These are phyloP conservation scores for Synergus laeviventris DNA, from an alignment of 2,888 invertebrate genomes.

Conservation along the genomic window DNA sequence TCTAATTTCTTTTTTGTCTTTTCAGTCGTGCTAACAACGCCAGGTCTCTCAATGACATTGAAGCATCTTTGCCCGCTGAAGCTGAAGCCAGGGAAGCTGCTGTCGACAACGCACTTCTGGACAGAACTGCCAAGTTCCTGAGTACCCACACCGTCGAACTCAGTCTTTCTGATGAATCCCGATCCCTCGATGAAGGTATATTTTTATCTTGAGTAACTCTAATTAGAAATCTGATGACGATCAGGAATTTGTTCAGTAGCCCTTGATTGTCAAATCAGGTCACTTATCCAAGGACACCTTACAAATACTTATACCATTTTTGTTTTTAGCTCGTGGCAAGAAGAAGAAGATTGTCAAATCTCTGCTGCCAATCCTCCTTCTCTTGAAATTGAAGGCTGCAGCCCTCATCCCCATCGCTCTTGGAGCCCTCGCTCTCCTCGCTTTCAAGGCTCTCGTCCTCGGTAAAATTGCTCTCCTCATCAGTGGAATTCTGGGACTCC, in stretches of 20 bases:
- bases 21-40: conserved; percentile 76
- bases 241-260: too few relatives aligned
- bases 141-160: conserved; percentile 88
- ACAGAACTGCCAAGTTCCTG: conserved; percentile 86
- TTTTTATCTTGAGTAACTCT: too few relatives aligned
- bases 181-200: conserved; percentile 89
- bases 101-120: conserved; percentile 84
- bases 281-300: background rate
- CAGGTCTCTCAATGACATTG: conserved; percentile 81
- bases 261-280: background rate
- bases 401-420: conserved; percentile 87
- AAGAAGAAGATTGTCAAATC: conserved; percentile 89
- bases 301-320: conserved; percentile 30
- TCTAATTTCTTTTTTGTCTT: conserved; percentile 41
- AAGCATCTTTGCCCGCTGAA: conserved; percentile 82
- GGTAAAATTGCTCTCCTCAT: conserved; percentile 90
- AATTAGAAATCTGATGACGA: too few relatives aligned
- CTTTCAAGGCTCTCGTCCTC: conserved; percentile 89
- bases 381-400: conserved; percentile 88
- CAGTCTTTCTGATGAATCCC: conserved; percentile 87
- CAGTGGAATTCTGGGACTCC: conserved; percentile 86
- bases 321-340: conserved; percentile 79
- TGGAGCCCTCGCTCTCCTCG: conserved; percentile 86
- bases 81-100: conserved; percentile 84
- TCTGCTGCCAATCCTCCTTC: conserved; percentile 84